Conservation (phyloP, 1,140 invertebrate genomes). For the Bombus pascuorum region DNA sequence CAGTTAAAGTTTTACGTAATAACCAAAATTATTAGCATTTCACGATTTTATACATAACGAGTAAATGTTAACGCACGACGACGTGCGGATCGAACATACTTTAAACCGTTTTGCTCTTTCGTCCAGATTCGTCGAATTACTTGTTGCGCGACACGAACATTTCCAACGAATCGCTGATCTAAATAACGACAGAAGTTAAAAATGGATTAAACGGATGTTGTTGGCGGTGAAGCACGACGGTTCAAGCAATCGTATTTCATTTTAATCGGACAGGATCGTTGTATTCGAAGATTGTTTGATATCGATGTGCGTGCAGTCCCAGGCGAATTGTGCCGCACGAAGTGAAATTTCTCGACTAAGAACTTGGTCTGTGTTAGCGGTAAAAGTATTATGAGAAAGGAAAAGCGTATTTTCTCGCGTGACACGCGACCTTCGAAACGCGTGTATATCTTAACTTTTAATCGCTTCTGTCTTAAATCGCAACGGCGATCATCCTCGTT, state of each 20-base stretch:
- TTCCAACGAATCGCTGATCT: too few relatives aligned
- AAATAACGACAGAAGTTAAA: too few relatives aligned
- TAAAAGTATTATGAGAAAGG: not conserved
- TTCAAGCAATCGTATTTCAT: not conserved
- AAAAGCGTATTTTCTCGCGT: not conserved
- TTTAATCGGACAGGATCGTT: too few relatives aligned
- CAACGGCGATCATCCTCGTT: not conserved
- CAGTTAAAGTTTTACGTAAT: not conserved
- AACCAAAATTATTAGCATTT: not conserved
- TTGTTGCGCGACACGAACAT: too few relatives aligned
- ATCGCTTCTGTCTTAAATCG: not conserved
- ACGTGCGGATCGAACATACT: not conserved
- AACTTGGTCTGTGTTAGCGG: conserved; percentile 1
- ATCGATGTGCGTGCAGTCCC: not conserved
- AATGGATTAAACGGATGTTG: not conserved
- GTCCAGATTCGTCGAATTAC: too few relatives aligned
- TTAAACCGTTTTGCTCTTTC: not conserved
- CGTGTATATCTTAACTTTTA: not conserved
- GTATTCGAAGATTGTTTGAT: not conserved
- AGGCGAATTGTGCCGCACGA: not conserved
- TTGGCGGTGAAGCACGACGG: too few relatives aligned
- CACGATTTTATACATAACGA: not conserved
- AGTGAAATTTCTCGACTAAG: not conserved
- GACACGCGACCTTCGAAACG: not conserved
- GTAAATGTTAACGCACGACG: not conserved